Conservation (phyloP, 2,113 vertebrate genomes). For the Trinectes maculatus region DNA sequence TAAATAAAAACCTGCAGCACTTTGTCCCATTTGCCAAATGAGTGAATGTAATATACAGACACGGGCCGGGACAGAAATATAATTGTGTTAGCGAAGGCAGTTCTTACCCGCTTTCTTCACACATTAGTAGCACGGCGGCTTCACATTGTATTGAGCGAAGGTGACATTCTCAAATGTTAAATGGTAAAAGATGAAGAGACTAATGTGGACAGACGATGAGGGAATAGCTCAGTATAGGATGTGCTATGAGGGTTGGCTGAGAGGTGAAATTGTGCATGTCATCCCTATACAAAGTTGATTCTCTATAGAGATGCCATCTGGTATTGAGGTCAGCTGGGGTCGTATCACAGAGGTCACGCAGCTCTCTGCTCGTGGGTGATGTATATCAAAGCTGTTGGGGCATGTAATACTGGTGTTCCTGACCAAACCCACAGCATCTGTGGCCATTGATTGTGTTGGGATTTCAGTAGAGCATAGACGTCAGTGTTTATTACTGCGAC, state of each 20-base stretch:
- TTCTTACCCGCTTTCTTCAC: not conserved
- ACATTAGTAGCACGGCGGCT: not conserved
- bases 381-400: slow-evolving; percentile 3
- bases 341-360: slow-evolving; percentile 15
- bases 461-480: slow-evolving; percentile 4
- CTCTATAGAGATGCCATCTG: not conserved
- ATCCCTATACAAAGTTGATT: slow-evolving; percentile 2
- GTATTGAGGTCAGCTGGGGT: slow-evolving; percentile 37
- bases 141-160: slow-evolving; percentile 22
- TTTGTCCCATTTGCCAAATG: not conserved
- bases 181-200: slow-evolving; percentile 17
- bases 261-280: slow-evolving; percentile 7
- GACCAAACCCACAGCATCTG: slow-evolving; percentile 20
- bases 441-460: slow-evolving; percentile 32
- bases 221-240: slow-evolving; percentile 17
- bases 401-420: slow-evolving; percentile 8
- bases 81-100: slow-evolving; percentile 5
- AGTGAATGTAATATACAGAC: not conserved
- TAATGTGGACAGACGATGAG: not conserved
- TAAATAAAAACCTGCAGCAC: not conserved
- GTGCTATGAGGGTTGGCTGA: not conserved
- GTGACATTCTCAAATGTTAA: slow-evolving; percentile 53
- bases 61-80: slow-evolving; percentile 10
- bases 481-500: not conserved
- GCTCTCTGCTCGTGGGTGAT: not conserved